phyloP scores from a whole-genome alignment of 2,888 invertebrate species.

The Macropis europaea region DNA sequence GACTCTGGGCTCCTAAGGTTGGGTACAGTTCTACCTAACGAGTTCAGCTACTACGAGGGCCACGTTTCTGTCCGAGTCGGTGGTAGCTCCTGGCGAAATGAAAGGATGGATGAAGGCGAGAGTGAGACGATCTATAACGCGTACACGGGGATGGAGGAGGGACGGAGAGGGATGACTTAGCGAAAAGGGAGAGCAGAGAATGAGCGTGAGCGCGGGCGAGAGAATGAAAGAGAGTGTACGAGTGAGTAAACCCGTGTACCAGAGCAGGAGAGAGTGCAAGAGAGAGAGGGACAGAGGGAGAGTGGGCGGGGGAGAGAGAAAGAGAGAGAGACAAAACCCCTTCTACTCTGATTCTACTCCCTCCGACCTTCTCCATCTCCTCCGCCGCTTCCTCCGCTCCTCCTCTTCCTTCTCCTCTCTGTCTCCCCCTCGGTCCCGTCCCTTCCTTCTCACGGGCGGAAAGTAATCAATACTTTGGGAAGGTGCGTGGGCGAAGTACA shows the following conservation, averaged over 20 bases:
- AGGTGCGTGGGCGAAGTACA: constrained; percentile 72
- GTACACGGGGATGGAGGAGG: constrained; percentile 6
- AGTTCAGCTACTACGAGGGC: constrained; percentile 49
- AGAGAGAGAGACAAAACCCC: constrained; percentile 27
- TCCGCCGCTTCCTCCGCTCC: constrained; percentile 46
- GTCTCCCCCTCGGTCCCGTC: constrained; percentile 49
- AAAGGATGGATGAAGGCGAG: constrained; percentile 48
- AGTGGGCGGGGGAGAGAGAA: too few species aligned
- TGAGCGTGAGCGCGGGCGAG: constrained; percentile 3
- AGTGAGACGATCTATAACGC: constrained; percentile 28
- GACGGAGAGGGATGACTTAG: constrained; percentile 1
- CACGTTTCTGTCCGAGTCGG: constrained; percentile 51
- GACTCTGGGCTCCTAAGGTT: too few species aligned
- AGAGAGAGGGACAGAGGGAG: not conserved
- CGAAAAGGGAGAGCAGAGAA: not conserved
- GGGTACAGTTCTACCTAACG: constrained; percentile 37
- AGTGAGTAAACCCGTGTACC: not conserved
- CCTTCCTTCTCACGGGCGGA: constrained; percentile 67
- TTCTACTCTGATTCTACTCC: constrained; percentile 40
- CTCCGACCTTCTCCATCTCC: constrained; percentile 50
- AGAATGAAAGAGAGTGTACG: constrained; percentile 7
- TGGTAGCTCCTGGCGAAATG: constrained; percentile 52
- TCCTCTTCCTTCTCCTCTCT: constrained; percentile 55
- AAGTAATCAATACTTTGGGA: constrained; percentile 78
- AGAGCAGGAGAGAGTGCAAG: not conserved